Percentiles rank a stretch among this genome's conserved stretches.
These are phyloP conservation scores for Aphelenchoides besseyi DNA, from an alignment of 1,140 invertebrate genomes.

Conservation along the genomic window DNA sequence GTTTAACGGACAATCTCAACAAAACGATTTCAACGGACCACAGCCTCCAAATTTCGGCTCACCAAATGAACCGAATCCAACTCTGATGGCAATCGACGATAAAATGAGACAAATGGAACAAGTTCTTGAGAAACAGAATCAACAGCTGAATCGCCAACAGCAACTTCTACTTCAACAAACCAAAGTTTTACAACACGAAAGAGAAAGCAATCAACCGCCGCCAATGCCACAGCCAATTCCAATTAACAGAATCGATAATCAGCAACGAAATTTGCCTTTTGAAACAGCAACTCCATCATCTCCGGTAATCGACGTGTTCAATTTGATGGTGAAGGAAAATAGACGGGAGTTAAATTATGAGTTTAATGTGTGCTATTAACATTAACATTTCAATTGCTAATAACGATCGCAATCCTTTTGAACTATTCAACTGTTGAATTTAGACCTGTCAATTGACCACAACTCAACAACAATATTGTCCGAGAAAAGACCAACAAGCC, in stretches of 20 bases:
- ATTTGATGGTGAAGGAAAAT: too few species aligned
- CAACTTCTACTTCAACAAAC: background rate
- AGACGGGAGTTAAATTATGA: too few species aligned
- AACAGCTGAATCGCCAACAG: background rate
- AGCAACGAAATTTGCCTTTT: background rate
- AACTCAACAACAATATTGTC: conserved; percentile 54
- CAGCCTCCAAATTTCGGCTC: background rate
- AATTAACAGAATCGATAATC: background rate
- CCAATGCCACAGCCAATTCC: background rate
- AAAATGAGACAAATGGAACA: background rate
- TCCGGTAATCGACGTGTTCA: too few species aligned
- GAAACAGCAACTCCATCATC: too few species aligned
- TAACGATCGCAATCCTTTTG: too few species aligned
- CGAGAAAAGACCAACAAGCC: conserved; percentile 39
- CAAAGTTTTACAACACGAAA: background rate
- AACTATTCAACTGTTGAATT: too few species aligned
- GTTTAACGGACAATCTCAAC: too few species aligned
- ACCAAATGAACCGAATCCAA: background rate
- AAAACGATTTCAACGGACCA: background rate
- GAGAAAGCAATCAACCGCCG: background rate
- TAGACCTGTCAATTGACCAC: conserved; percentile 53
- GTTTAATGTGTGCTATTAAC: too few species aligned
- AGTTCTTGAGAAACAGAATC: background rate
- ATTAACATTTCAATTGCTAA: too few species aligned
- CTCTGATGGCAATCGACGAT: background rate